phyloP scores from a whole-genome alignment of 1,140 invertebrate species.

The Diabrotica virgifera region DNA sequence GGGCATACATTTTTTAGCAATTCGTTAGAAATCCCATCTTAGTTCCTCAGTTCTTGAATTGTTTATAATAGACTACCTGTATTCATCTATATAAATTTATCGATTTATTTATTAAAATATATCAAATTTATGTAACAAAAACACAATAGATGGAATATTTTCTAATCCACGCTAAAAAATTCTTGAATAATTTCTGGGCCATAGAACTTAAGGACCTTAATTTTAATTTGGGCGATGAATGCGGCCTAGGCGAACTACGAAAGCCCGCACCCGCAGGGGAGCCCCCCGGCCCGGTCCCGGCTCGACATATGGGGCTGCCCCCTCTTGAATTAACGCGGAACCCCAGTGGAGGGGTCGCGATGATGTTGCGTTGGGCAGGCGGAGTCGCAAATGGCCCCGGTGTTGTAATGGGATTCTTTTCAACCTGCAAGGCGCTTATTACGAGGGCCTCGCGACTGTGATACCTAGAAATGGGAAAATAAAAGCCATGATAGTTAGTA shows the following conservation, averaged over 20 bases:
- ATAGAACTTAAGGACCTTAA: slow-evolving; percentile 61
- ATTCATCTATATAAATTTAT: no score
- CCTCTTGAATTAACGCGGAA: slow-evolving; percentile 44
- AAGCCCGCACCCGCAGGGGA: slow-evolving; percentile 55
- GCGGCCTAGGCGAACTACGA: slow-evolving; percentile 59
- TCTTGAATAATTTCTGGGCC: background rate
- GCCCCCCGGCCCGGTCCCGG: slow-evolving; percentile 44
- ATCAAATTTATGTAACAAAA: no score
- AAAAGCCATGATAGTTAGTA: slow-evolving; percentile 23
- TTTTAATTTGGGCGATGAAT: slow-evolving; percentile 88
- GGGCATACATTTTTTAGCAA: no score
- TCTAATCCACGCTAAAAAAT: background rate
- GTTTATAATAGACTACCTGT: no score
- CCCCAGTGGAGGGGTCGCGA: slow-evolving; percentile 43
- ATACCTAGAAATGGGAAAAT: slow-evolving; percentile 59
- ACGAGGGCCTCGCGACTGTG: slow-evolving; percentile 90
- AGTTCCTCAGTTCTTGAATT: no score
- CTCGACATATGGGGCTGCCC: slow-evolving; percentile 44
- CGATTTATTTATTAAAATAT: no score
- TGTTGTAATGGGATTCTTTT: slow-evolving; percentile 85
- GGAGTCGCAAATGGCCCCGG: slow-evolving; percentile 73
- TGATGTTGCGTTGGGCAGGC: slow-evolving; percentile 56
- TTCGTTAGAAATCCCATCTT: no score
- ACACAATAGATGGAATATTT: no score
- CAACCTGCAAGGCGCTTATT: slow-evolving; percentile 87